Percentiles rank a stretch among this genome's conserved stretches.
Evolutionary conservation across 2,113 vertebrate genomes (phyloP).

Genomic region (Indicator maculatus): DNA sequence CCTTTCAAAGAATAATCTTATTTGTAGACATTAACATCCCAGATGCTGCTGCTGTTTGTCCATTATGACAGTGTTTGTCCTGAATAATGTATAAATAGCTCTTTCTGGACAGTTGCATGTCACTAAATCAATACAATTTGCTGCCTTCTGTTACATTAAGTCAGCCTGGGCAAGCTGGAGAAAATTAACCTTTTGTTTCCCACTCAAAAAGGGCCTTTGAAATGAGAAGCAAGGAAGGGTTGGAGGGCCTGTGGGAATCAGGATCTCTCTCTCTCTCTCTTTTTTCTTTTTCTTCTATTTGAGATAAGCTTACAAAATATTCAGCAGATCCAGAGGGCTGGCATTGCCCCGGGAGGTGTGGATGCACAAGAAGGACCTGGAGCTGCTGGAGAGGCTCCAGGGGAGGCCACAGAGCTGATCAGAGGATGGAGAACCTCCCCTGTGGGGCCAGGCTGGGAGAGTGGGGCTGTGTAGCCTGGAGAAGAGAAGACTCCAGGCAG

Average conservation of each 20-base stretch:
- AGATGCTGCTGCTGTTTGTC: slow-evolving; percentile 96
- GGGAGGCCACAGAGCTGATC: too few species aligned
- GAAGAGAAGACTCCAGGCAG: too few species aligned
- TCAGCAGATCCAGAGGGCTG: background rate
- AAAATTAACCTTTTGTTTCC: slow-evolving; percentile 90
- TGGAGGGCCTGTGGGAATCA: slow-evolving; percentile 49
- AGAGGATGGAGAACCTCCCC: too few species aligned
- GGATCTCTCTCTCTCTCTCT: background rate
- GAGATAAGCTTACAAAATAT: slow-evolving; percentile 3
- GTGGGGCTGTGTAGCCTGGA: too few species aligned
- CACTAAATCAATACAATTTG: slow-evolving; percentile 91
- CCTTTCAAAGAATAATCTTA: slow-evolving; percentile 97
- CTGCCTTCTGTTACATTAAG: slow-evolving; percentile 91
- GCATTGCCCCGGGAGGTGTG: too few species aligned
- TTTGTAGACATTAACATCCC: slow-evolving; percentile 98
- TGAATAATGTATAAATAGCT: slow-evolving; percentile 90
- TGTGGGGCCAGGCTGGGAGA: too few species aligned
- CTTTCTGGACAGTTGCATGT: slow-evolving; percentile 88
- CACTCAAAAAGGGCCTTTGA: slow-evolving; percentile 76
- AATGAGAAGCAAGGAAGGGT: slow-evolving; percentile 76
- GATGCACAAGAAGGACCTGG: too few species aligned
- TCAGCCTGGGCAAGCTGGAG: slow-evolving; percentile 83
- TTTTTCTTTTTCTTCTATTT: background rate
- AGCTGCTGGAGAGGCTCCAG: too few species aligned
- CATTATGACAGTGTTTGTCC: slow-evolving; percentile 90